Percentiles rank a stretch among this genome's conserved stretches.
These are phyloP conservation scores for Meta bourneti DNA, from an alignment of 2,888 invertebrate genomes.

Conservation along the genomic window DNA sequence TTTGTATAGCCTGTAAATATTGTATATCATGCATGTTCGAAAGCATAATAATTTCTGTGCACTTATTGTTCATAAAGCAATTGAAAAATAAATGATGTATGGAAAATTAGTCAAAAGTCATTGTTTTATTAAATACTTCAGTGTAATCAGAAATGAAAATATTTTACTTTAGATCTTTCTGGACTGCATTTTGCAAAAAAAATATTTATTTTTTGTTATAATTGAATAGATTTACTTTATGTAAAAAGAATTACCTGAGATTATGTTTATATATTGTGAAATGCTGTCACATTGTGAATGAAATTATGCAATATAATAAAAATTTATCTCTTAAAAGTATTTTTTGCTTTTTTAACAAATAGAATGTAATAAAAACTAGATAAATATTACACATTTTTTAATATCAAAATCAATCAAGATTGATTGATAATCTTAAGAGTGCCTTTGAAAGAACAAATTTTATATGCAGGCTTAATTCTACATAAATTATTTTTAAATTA, in stretches of 20 bases:
- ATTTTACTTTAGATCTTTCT: slow-evolving; percentile 16
- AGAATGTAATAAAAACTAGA: background rate
- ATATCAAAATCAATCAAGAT: too few relatives aligned
- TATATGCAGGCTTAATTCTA: too few relatives aligned
- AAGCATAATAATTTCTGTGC: background rate
- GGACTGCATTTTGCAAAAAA: slow-evolving; percentile 13
- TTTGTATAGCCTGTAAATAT: slow-evolving; percentile 55
- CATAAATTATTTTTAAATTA: too few relatives aligned
- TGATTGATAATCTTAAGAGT: too few relatives aligned
- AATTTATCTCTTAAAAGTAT: slow-evolving; percentile 40
- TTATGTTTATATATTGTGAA: slow-evolving; percentile 13
- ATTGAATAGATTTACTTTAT: slow-evolving; percentile 43
- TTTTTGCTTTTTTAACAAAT: background rate
- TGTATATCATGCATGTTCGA: slow-evolving; percentile 12
- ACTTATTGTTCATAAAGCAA: background rate
- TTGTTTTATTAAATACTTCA: background rate
- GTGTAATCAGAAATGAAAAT: background rate
- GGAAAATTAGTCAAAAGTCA: background rate
- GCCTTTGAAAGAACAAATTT: too few relatives aligned
- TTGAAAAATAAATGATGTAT: background rate
- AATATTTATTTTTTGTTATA: slow-evolving; percentile 50
- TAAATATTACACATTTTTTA: too few relatives aligned
- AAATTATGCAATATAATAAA: slow-evolving; percentile 57
- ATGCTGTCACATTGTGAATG: slow-evolving; percentile 40
- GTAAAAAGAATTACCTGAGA: background rate